Evolutionary conservation across 2,888 invertebrate species (phyloP), one percentile per base, ranked within the genome.

Genomic region (Diarsia brunnea): DNA sequence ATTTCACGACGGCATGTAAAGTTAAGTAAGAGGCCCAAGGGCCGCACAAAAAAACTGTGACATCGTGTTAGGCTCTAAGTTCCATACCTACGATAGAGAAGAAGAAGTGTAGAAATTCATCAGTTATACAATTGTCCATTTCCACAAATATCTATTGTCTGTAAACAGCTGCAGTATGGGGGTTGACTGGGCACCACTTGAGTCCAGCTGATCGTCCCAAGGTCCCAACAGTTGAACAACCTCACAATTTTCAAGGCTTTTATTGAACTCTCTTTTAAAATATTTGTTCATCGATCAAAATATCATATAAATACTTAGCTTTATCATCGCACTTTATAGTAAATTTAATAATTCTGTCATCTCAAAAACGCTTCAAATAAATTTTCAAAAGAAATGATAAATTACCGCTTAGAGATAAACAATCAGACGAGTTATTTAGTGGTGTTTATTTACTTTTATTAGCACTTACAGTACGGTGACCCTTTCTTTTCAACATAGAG

Each of bases 381-480:
- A 55, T 61, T 38, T 81, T 71, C 11, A 75, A 84, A 69, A 70
- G 78, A 66, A 75, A 85, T 78, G 74, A 84, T 73, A 78, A 83
- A 84, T 78, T 11, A 70, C 65, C 67, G 61, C 70, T 82, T 69
- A 55, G 64, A 74, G 76, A 75, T 69, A 75, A 82, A 85, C 73
- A 78, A 82, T 77, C 64, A 75, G 69, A 53, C n/a, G 74, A 77
- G 66, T 77, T 77, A 82, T 79, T 84, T 75, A 73, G 74, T 68
- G 75, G 31, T 49, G 58, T 79, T 63, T 12, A 68, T 76, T 69
- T 74, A 72, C 47, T 72, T 74, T 61, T 45, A 73, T 61, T 45
- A 73, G 51, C 45, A 61, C n/a, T 74, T 21, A 43, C 24, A 68
- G 86, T 64, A 49, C 84, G 64, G 55, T 75, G 84, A 84, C 75